A percentile compares a stretch with the other conserved stretches of the same genome.
Conservation (phyloP, 2,888 invertebrate genomes). For the Drosophila setosimentum region DNA sequence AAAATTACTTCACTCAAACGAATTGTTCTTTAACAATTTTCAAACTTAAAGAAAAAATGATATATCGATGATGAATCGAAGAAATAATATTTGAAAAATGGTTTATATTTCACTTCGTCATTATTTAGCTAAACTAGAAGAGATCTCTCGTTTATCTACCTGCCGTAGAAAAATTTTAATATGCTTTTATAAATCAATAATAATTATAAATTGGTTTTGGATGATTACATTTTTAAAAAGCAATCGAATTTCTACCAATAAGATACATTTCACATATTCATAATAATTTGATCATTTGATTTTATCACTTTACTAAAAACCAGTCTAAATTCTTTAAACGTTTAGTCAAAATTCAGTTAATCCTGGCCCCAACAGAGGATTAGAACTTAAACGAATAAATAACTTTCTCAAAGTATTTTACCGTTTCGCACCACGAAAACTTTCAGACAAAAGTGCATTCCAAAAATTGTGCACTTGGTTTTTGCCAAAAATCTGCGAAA, state of each 20-base stretch:
- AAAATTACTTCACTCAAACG: too few species aligned
- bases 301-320: not conserved
- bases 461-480: conserved; percentile 34
- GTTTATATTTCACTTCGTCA: too few species aligned
- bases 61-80: too few species aligned
- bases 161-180: not conserved
- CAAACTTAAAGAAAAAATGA: too few species aligned
- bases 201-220: not conserved
- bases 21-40: too few species aligned
- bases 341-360: not conserved
- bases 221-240: not conserved
- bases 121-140: too few species aligned
- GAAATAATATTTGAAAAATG: too few species aligned
- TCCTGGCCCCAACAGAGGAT: not conserved
- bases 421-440: not conserved
- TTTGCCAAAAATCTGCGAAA: conserved; percentile 64
- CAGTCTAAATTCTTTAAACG: not conserved
- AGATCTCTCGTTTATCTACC: too few species aligned
- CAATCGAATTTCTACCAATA: not conserved
- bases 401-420: not conserved
- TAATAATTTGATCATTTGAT: not conserved
- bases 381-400: not conserved
- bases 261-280: not conserved
- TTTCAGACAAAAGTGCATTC: conserved; percentile 36
- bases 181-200: not conserved